phyloP scores from a whole-genome alignment of 2,113 vertebrate genomes.

The Aepyceros melampus region DNA sequence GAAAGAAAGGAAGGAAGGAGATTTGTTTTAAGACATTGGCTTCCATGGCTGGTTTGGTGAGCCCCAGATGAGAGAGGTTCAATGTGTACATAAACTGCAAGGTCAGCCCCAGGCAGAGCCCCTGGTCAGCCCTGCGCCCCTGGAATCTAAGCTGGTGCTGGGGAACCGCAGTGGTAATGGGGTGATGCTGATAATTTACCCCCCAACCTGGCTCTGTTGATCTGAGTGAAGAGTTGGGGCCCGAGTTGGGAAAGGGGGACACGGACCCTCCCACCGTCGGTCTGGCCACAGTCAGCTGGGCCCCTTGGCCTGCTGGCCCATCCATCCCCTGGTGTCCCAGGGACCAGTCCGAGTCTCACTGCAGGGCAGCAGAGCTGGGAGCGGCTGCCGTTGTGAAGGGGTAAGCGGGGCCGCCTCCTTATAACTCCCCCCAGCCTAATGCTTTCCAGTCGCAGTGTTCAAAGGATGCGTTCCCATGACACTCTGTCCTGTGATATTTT shows the following conservation, averaged over 20 bases:
- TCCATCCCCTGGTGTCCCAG: neutral
- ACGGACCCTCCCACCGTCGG: accelerated
- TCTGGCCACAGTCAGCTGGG: neutral
- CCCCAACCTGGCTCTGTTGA: accelerated
- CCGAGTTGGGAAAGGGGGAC: accelerated
- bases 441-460: neutral
- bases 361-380: neutral
- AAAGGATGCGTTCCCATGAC: neutral
- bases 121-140: neutral
- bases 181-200: neutral
- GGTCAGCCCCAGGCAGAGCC: accelerated
- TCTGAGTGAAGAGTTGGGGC: too few species aligned
- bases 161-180: neutral
- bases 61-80: too few species aligned
- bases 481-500: neutral
- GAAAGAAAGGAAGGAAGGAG: neutral
- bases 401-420: neutral
- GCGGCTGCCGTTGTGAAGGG: accelerated
- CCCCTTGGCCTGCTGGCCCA: accelerated
- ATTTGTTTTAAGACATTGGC: neutral
- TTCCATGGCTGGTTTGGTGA: accelerated
- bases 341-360: accelerated
- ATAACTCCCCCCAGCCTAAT: neutral
- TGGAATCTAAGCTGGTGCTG: neutral
- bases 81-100: too few species aligned